Percentiles rank a stretch among this genome's conserved stretches.
Conservation (phyloP, 2,888 invertebrate genomes). For the Apamea sordens region DNA sequence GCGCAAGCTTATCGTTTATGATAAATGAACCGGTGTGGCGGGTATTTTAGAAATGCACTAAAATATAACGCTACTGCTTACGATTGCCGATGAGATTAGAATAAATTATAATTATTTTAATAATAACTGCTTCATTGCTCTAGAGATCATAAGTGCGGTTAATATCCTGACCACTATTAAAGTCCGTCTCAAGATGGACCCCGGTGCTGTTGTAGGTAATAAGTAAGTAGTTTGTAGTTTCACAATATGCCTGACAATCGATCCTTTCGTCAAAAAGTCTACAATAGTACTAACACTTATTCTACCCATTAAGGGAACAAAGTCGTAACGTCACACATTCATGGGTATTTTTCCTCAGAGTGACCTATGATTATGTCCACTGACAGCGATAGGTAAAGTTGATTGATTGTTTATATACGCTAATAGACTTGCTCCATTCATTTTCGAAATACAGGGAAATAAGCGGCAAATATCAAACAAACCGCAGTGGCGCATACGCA, state of each 20-base stretch:
- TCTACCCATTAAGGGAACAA: background rate
- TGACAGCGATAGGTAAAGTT: constrained; percentile 9
- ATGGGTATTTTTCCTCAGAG: constrained; percentile 14
- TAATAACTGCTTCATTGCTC: constrained; percentile 13
- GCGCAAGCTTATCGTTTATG: constrained; percentile 53
- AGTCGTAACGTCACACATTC: background rate
- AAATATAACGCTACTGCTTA: constrained; percentile 50
- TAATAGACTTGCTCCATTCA: constrained; percentile 14
- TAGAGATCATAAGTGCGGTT: background rate
- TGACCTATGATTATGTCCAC: too few species aligned
- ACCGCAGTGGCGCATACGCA: constrained; percentile 61
- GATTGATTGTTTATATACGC: constrained; percentile 9
- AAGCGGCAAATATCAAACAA: constrained; percentile 39
- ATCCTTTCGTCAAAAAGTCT: background rate
- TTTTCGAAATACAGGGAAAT: constrained; percentile 46
- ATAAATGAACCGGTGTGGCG: constrained; percentile 50
- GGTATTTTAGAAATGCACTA: constrained; percentile 52
- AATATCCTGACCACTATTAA: background rate
- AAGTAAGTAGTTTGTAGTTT: background rate
- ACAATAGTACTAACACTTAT: background rate
- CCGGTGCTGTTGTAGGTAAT: background rate
- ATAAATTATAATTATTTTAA: constrained; percentile 44
- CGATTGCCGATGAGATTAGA: constrained; percentile 54
- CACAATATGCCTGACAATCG: background rate
- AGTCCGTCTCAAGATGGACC: background rate